Evolutionary conservation across 2,888 invertebrate species (phyloP).

Genomic region (Spialia ferax): DNA sequence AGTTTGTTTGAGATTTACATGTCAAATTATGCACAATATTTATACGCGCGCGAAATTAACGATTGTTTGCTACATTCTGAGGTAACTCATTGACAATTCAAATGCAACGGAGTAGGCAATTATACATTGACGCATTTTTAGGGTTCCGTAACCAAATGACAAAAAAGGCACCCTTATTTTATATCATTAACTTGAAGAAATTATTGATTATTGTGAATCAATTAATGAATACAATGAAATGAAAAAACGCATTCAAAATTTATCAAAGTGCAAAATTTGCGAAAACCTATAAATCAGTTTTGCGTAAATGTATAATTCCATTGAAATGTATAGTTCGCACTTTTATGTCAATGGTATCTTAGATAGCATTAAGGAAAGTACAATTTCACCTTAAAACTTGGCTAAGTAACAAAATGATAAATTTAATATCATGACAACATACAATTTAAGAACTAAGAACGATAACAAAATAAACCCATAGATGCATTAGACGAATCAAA

Average conservation of each 20-base stretch:
- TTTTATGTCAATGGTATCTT: background rate
- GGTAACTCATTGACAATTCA: constrained; percentile 22
- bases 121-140: background rate
- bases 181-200: no score
- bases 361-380: constrained; percentile 11
- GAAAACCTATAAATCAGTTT: background rate
- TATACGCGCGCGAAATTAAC: constrained; percentile 23
- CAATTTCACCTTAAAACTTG: constrained; percentile 13
- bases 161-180: no score
- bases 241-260: background rate
- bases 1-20: constrained; percentile 53
- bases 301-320: constrained; percentile 4
- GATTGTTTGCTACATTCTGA: constrained; percentile 11
- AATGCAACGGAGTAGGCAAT: background rate
- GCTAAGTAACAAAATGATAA: constrained; percentile 27
- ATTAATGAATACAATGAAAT: background rate
- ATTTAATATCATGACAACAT: constrained; percentile 26
- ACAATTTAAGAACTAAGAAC: constrained; percentile 28
- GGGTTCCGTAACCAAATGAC: no score
- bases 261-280: background rate
- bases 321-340: background rate
- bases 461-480: constrained; percentile 36
- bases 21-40: constrained; percentile 44
- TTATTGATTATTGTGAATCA: no score
- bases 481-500: constrained; percentile 20